Base-by-base conservation (phyloP, 2,797 vertebrate species). In the Enteromius argenteus region DNA sequence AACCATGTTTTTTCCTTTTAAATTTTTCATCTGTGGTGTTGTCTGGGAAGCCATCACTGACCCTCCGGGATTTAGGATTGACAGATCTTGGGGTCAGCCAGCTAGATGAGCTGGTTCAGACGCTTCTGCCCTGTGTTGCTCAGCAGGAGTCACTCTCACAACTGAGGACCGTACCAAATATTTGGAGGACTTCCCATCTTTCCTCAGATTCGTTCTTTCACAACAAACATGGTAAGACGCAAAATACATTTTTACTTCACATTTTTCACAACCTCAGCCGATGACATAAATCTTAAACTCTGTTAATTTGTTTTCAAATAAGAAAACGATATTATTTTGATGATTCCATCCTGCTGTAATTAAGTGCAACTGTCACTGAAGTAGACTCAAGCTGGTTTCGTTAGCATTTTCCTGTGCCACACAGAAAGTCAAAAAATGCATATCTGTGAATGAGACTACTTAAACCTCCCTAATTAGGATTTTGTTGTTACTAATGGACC, bases 141-240 rank as follows among this genome's bases (percentile, higher is more conserved):
- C 89, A 87, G 46, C 90, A 92, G 80, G 90, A 94, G 88, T 91
- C 79, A 5, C 90, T 85, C 19, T 76, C 84, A 76, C 58, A 87
- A 0, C 2, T 66, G 27, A 80, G 11, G 71, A 62, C 49, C 9
- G 51, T 49, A 7, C 42, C 75, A 1, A 35, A 76, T 66, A 92
- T 90, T 13, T 99, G 98, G 98, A 96, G 92, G 86, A 96, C 93
- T 0, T 98, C 97, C 0, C 91, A 99, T 86, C 44, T 96, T 77
- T 99, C 98, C 58, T 92, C 98, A 27, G 90, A 96, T 88, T 98
- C 97, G 49, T 99, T 99, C 94, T 98, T 97, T 92, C 93, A 96
- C 92, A 99, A 99, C 91, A 99, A 97, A 86, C 92, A 99, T 93
- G 98, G 98, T 99, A 73, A 93, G 76, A 58, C 0, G 1, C 21